Evolutionary conservation across 2,797 vertebrate genomes (phyloP).

Genomic region (Pseudomugil tenellus): DNA sequence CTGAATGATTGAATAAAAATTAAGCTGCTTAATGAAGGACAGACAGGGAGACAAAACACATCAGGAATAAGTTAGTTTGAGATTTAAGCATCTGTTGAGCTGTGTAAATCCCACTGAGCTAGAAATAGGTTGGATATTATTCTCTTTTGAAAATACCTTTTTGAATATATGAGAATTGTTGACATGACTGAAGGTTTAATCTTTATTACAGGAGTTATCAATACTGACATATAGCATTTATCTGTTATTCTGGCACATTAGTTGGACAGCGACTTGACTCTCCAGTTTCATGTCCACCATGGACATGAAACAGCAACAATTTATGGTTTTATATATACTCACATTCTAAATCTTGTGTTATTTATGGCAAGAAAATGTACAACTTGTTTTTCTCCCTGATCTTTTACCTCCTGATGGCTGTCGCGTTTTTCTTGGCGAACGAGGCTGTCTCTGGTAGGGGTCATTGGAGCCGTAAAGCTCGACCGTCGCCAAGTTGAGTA

Average conservation of each 20-base stretch:
- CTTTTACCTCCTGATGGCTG: conserved; percentile 95
- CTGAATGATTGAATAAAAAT: conserved; percentile 5
- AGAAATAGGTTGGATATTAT: neutral
- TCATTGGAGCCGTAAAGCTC: conserved; percentile 96
- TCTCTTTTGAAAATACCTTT: neutral
- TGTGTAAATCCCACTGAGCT: neutral
- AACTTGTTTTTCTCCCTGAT: neutral
- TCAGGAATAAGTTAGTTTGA: neutral
- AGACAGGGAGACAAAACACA: neutral
- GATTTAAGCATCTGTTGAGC: neutral
- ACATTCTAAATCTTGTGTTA: neutral
- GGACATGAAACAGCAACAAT: neutral
- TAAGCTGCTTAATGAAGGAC: neutral
- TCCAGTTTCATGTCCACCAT: neutral
- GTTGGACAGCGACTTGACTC: neutral
- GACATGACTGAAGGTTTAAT: neutral
- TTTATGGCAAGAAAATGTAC: neutral
- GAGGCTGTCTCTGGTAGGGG: conserved; percentile 95
- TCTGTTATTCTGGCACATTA: too few species aligned
- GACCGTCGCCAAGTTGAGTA: conserved; percentile 93
- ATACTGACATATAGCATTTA: neutral
- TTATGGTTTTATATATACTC: neutral
- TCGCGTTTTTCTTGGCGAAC: conserved; percentile 95
- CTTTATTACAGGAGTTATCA: neutral
- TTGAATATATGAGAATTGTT: neutral